Base-by-base conservation (phyloP, 2,113 vertebrate genomes). In the Apistogramma diplotaenia region DNA sequence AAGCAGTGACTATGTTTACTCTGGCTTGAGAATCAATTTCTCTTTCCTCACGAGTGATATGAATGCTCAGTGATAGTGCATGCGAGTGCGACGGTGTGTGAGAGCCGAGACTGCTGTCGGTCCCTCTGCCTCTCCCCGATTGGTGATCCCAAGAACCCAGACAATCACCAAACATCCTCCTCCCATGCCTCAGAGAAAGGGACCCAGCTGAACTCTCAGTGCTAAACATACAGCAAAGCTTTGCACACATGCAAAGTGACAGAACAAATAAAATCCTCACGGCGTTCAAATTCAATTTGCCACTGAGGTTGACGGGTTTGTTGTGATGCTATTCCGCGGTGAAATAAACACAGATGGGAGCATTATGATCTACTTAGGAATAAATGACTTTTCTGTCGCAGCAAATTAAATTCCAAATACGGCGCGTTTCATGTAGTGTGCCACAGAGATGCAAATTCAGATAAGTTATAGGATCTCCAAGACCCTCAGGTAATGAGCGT, bases 331-430 rank as follows among this genome's bases (percentile, higher is more conserved):
- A 84, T 72, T 46, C 72, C 33, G 3, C 60, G 33, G 74, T 71
- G 82, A 83, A 74, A 78, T 76, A 74, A 89, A 85, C 82, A 76
- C 55, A 67, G 75, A 84, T n/a, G 74, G 82, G 56, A 37, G 74
- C 59, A 80, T 90, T 72, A 59, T 57, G 70, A 90, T 75, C 83
- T 43, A 18, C 60, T 55, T 29, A 12, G 67, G 55, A 60, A 81
- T 55, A 77, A 81, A 88, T 29, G 7, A 70, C 65, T 59, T 70
- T 51, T 73, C 54, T 59, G 76, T 83, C 4, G 4, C 87, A 85
- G 84, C 85, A 89, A 90, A 88, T 84, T 58, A 55, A 80, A 79
- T 78, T 80, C 58, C 43, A 74, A 74, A 74, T 62, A 27, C 4
- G 12, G n/a, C 15, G 3, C 18, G 15, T 29, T 84, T 82, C 7